Evolutionary conservation across 1,140 invertebrate species (phyloP).

Genomic region (Chymomyza costata): DNA sequence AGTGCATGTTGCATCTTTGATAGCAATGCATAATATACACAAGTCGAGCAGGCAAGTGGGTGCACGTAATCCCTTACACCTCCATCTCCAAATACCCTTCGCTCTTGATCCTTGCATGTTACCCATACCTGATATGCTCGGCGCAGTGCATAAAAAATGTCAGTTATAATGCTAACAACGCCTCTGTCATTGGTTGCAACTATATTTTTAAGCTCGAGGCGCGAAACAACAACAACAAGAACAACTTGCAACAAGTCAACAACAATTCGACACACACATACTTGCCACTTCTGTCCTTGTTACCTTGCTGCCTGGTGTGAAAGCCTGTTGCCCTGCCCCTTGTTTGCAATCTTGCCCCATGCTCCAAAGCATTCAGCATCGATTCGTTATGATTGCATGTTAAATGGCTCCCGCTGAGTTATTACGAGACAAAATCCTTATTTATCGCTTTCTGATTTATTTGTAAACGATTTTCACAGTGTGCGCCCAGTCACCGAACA

Average conservation of each 20-base stretch:
- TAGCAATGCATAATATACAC: too few relatives aligned
- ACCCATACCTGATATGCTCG: too few relatives aligned
- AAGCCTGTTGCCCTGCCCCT: conserved; percentile 47
- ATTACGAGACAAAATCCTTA: conserved; percentile 76
- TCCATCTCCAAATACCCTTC: too few relatives aligned
- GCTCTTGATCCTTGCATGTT: too few relatives aligned
- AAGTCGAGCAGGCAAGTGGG: too few relatives aligned
- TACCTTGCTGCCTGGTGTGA: conserved; percentile 65
- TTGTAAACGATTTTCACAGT: conserved; percentile 71
- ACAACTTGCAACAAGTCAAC: conserved; percentile 62
- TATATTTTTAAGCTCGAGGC: conserved; percentile 59
- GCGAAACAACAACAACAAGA: conserved; percentile 30
- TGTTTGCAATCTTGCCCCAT: conserved; percentile 8
- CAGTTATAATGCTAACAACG: conserved; percentile 47
- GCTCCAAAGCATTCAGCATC: conserved; percentile 67
- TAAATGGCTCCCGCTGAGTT: conserved; percentile 75
- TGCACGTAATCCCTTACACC: too few relatives aligned
- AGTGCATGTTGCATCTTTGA: conserved; percentile 67
- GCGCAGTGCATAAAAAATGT: conserved; percentile 39
- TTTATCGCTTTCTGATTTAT: conserved; percentile 76
- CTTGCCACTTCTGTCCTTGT: conserved; percentile 49
- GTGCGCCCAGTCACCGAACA: conserved; percentile 2
- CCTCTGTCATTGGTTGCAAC: conserved; percentile 63
- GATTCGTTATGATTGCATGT: conserved; percentile 75
- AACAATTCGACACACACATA: conserved; percentile 62